A percentile compares a stretch with the other conserved stretches of the same genome.
These are phyloP conservation scores for Corvus hawaiiensis DNA, from an alignment of 2,113 vertebrate species.

Conservation along the genomic window DNA sequence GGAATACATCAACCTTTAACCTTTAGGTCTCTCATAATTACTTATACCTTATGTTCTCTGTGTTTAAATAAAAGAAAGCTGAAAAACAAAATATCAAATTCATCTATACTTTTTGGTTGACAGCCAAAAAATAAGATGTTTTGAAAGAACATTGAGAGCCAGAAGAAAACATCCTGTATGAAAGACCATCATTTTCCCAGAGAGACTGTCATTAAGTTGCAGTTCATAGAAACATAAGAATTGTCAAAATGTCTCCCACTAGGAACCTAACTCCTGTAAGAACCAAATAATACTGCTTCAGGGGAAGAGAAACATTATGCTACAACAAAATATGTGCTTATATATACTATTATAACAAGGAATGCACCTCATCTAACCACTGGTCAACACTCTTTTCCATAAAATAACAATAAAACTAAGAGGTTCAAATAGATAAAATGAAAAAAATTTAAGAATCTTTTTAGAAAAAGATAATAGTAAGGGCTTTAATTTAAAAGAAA, in stretches of 20 bases:
- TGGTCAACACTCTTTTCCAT: background rate
- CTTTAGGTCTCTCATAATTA: background rate
- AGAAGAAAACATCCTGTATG: background rate
- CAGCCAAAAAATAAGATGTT: background rate
- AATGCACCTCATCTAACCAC: background rate
- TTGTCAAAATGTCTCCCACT: background rate
- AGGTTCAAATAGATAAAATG: background rate
- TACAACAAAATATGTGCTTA: background rate
- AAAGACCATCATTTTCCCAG: background rate
- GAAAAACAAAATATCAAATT: background rate
- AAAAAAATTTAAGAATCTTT: background rate
- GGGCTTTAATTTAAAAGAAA: background rate
- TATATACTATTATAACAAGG: background rate
- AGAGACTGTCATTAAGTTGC: background rate
- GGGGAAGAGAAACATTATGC: background rate
- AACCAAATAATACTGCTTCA: background rate
- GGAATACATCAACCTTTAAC: background rate
- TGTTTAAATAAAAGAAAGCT: background rate
- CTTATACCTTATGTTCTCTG: background rate
- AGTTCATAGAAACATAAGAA: background rate
- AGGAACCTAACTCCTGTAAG: background rate
- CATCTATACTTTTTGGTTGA: background rate
- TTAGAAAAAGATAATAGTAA: background rate
- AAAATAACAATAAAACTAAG: background rate
- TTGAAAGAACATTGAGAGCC: background rate